Evolutionary conservation across 2,113 vertebrate species (phyloP).

Genomic region (Tylochromis polylepis): DNA sequence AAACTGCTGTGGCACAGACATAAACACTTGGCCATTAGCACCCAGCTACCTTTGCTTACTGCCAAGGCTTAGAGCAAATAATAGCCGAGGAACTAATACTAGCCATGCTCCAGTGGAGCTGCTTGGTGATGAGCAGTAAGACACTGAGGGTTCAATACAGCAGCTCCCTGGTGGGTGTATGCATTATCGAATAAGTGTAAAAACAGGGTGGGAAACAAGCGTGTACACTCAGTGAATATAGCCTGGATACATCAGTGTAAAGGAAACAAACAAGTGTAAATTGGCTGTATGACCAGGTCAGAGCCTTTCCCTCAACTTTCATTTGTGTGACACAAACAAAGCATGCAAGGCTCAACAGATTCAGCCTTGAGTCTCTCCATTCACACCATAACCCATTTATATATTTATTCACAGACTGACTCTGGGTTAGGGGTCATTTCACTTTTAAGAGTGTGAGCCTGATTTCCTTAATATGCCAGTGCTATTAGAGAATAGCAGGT

Average conservation of each 20-base stretch:
- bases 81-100: constrained; percentile 1
- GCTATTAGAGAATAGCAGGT: neutral
- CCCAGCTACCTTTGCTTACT: neutral
- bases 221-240: neutral
- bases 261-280: neutral
- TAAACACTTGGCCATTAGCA: constrained; percentile 24
- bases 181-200: constrained; percentile 5
- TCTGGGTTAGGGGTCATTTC: neutral
- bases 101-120: constrained; percentile 11
- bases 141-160: neutral
- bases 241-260: neutral
- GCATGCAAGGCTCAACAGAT: neutral
- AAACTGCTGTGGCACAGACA: constrained; percentile 12
- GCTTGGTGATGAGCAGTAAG: constrained; percentile 3
- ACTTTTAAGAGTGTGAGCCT: neutral
- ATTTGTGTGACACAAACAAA: neutral
- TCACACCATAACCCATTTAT: neutral
- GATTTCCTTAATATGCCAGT: neutral
- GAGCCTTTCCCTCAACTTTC: neutral
- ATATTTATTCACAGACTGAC: neutral
- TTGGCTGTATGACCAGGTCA: neutral
- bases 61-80: constrained; percentile 28
- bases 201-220: neutral
- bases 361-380: neutral
- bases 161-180: constrained; percentile 30